phyloP scores from a whole-genome alignment of 2,113 vertebrate species.

The Sterna hirundo region DNA sequence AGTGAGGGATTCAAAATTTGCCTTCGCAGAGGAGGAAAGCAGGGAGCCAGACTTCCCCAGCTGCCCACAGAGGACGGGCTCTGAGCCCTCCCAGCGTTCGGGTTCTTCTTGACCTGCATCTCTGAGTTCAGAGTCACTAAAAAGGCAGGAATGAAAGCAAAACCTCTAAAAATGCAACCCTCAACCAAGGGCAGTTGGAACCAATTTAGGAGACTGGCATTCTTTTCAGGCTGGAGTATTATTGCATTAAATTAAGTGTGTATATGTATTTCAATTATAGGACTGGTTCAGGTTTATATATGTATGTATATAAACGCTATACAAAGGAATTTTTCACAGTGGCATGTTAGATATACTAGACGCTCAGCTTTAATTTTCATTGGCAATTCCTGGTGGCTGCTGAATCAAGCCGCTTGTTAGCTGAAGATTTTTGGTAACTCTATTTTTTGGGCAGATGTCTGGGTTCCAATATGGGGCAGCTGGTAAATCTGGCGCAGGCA shows the following conservation, averaged over 20 bases:
- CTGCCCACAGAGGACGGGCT: rapidly evolving
- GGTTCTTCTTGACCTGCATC: not conserved
- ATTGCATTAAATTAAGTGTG: not conserved
- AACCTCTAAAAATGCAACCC: not conserved
- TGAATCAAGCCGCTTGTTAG: not conserved
- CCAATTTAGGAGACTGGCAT: not conserved
- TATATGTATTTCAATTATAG: not conserved
- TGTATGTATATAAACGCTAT: not conserved
- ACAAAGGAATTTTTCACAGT: not conserved
- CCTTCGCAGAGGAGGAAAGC: not conserved
- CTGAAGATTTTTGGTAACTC: not conserved
- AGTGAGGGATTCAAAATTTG: not conserved
- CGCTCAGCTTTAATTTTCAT: not conserved
- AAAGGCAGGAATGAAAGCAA: not conserved
- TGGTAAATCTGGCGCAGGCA: not conserved
- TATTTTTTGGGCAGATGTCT: not conserved
- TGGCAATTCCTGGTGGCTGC: not conserved
- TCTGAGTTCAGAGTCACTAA: not conserved
- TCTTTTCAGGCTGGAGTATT: not conserved
- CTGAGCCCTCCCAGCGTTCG: not conserved
- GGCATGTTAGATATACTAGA: not conserved
- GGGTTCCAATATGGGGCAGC: not conserved
- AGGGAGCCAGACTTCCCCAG: not conserved
- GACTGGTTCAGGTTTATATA: not conserved
- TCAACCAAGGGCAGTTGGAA: slow-evolving; percentile 7